Evolutionary conservation across 2,888 invertebrate species (phyloP).

Genomic region (Thumatha senex): DNA sequence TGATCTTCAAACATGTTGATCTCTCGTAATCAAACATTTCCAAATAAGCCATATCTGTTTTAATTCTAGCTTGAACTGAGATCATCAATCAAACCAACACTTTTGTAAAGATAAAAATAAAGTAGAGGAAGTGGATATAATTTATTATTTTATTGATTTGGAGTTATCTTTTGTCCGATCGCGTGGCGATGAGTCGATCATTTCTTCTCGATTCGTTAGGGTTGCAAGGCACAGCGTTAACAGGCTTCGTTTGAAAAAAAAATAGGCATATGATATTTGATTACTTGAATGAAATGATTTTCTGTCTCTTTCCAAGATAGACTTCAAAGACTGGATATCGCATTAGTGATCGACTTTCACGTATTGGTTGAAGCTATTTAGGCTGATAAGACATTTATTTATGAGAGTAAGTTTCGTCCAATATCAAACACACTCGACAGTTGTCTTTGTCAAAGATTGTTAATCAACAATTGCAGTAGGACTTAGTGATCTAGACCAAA

Average conservation of each 20-base stretch:
- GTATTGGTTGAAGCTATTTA: no score
- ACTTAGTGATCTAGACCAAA: no score
- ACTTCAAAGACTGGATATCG: not conserved
- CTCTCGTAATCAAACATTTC: slow-evolving; percentile 24
- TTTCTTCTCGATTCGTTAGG: slow-evolving; percentile 60
- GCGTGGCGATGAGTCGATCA: slow-evolving; percentile 60
- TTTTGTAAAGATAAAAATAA: slow-evolving; percentile 69
- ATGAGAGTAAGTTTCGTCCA: no score
- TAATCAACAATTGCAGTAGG: no score
- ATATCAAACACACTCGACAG: no score
- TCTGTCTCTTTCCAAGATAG: not conserved
- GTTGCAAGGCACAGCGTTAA: slow-evolving; percentile 51
- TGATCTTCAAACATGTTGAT: slow-evolving; percentile 14
- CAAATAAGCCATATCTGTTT: slow-evolving; percentile 35
- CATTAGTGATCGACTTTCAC: no score
- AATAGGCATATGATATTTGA: slow-evolving; percentile 9
- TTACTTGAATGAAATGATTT: not conserved
- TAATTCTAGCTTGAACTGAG: slow-evolving; percentile 41
- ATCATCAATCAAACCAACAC: slow-evolving; percentile 79
- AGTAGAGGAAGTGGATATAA: slow-evolving; percentile 72
- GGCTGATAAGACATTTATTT: no score
- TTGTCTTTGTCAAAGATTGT: no score
- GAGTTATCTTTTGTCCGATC: slow-evolving; percentile 76
- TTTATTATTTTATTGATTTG: slow-evolving; percentile 81
- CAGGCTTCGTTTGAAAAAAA: slow-evolving; percentile 42